Evolutionary conservation across 2,888 invertebrate genomes (phyloP), one percentile per base, ranked within the genome.

Genomic region (Callimorpha dominula): DNA sequence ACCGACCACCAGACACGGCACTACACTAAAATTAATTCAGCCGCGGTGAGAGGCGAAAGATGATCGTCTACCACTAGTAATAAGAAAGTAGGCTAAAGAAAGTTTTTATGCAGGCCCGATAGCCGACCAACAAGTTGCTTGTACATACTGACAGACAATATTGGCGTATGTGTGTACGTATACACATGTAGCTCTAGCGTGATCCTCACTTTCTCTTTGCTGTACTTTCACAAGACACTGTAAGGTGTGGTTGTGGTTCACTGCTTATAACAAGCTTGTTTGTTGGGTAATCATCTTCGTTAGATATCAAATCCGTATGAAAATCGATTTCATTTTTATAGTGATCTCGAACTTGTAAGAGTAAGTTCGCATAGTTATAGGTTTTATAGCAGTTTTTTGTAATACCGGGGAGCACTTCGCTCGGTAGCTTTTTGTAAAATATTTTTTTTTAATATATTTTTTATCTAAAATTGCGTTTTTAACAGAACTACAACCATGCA

Each of bases 1-100:
- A 87, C 88, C 89, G 89, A 89, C 90, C 90, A 93, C 92, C 91
- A 89, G 86, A 91, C 93, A 90, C 91, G 82, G 85, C 90, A 91
- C 91, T 87, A 90, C 93, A 94, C 94, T 94, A 92, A 91, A 90
- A 90, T 90, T 89, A 88, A 90, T 87, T 88, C 90, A 87, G 80
- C 87, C 79, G 83, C 85, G 85, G 93, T 90, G 92, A 94, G 94
- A 93, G 93, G 94, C 92, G 90, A 93, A 90, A 93, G 94, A 93
- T 92, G 91, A 88, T 92, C 89, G 90, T 87, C 86, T 87, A 88
- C 85, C 74, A 81, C 83, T 84, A 85, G 90, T 86, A 87, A 87
- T 88, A 92, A 91, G 95, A 95, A 96, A 96, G 95, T 96, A 91
- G 96, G 96, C 94, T 95, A 94, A 95, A 95, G 96, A 96, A 96